Percentiles rank a stretch among this genome's conserved stretches.
phyloP scores from a whole-genome alignment of 2,113 vertebrate genomes.

The Passerina amoena region DNA sequence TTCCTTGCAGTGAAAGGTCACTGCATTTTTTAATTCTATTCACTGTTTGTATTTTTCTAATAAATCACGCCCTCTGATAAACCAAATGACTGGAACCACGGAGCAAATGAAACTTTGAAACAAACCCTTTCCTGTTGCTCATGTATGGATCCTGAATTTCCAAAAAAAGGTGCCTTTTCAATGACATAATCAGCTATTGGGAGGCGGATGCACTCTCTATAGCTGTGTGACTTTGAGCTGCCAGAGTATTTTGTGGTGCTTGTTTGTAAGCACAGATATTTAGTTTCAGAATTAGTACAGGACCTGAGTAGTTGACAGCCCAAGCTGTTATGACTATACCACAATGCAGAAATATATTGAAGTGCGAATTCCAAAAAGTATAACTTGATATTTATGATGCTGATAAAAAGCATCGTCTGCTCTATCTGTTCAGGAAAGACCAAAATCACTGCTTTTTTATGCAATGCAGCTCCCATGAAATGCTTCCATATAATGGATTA shows the following conservation, averaged over 20 bases:
- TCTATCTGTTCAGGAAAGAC: neutral
- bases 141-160: neutral
- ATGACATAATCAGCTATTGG: neutral
- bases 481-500: neutral
- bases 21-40: conserved; percentile 38
- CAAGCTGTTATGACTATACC: neutral
- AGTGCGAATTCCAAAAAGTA: neutral
- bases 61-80: conserved; percentile 36
- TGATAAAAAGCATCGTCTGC: neutral
- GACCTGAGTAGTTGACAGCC: neutral
- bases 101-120: neutral
- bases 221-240: neutral
- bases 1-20: conserved; percentile 36
- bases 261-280: neutral
- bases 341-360: neutral
- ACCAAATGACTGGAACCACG: neutral
- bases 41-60: neutral
- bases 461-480: neutral
- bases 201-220: neutral
- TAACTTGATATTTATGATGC: neutral
- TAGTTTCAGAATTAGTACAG: conserved; percentile 29
- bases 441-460: neutral
- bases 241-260: neutral
- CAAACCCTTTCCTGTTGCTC: neutral
- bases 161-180: neutral